phyloP scores from a whole-genome alignment of 2,797 vertebrate genomes.

The Liasis olivaceus region DNA sequence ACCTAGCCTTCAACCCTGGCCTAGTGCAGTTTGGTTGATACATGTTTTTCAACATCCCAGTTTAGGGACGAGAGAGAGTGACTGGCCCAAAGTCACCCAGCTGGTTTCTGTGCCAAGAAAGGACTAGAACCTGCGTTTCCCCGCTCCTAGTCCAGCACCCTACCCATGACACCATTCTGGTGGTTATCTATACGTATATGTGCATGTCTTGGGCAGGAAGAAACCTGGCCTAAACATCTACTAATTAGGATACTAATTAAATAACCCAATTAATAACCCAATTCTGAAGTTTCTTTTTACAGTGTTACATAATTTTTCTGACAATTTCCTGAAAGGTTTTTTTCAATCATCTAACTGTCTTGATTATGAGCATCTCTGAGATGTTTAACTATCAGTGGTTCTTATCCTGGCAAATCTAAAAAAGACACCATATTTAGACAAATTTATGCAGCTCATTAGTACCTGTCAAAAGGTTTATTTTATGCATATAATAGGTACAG shows the following conservation, averaged over 20 bases:
- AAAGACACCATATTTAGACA: background rate
- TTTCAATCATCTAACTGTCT: background rate
- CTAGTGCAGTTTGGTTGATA: background rate
- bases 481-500: background rate
- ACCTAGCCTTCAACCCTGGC: too few species aligned
- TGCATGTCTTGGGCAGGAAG: background rate
- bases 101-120: background rate
- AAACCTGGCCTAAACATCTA: background rate
- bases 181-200: background rate
- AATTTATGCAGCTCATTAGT: background rate
- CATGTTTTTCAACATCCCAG: background rate
- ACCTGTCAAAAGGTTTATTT: background rate
- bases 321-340: background rate
- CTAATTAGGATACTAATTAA: constrained; percentile 1
- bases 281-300: background rate
- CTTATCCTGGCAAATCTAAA: background rate
- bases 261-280: background rate
- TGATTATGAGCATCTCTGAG: background rate
- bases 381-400: background rate
- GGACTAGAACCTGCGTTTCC: background rate
- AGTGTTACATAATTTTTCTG: background rate
- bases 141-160: background rate
- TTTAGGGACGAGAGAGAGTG: background rate
- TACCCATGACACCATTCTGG: background rate
- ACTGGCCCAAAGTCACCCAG: background rate